Evolutionary conservation across 2,113 vertebrate species (phyloP), one percentile per base, ranked within the genome.

Genomic region (Solea solea): DNA sequence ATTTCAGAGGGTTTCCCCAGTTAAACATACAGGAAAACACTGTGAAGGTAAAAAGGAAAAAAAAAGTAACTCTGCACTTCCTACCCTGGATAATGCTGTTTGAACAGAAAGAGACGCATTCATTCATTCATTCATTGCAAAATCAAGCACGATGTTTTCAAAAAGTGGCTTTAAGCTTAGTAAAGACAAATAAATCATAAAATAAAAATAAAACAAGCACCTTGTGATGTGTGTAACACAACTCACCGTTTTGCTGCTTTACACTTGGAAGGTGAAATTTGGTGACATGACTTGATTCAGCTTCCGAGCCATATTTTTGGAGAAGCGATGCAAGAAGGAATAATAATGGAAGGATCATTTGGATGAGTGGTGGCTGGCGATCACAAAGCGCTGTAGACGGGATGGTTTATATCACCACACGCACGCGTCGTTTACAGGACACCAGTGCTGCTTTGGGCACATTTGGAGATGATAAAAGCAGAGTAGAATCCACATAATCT

Each of bases 211-310:
- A 58, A 82, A 73, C 60, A 41, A 81, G 10, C 54, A 68, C 63
- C 27, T 39, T 9, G 13, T 57, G 52, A 21, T 55, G 59, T 41
- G 51, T 15, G 60, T 55, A 8, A 55, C 6, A 54, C 44, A 50
- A 86, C 90, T 89, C 92, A 98, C 97, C 97, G 94, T 98, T 99
- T 74, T 95, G 96, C 64, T 99, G 95, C 89, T 99, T 98, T 90
- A 93, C 84, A 91, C 88, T 92, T 89, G 95, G 88, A 76, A 94
- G 90, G 64, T 94, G 94, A 90, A 96, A 93, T 86, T 98, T 98
- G 92, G 91, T 94, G 91, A 94, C 93, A 77, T 95, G 94, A 91
- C 92, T 95, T 85, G 95, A 95, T 91, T 98, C 95, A 72, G 96
- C 96, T 86, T 82, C 94, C 85, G 94, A 91, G 76, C 94, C 95